Base-by-base conservation (phyloP, 2,113 vertebrate genomes). In the Sciurus niger region DNA sequence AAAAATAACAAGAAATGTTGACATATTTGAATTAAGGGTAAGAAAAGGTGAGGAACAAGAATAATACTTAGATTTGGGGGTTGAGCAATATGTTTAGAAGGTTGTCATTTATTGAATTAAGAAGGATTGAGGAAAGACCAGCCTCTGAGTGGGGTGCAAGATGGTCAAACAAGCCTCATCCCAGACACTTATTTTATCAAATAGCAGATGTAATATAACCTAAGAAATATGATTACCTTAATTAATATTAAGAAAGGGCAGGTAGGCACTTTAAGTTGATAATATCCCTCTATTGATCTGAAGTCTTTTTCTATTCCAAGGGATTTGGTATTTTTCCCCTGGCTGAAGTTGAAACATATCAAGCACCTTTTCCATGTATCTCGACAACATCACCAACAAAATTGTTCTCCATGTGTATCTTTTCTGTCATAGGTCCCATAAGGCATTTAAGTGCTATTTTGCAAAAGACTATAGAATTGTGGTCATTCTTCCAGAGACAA, bases 401-500 rank as follows among this genome's bases (percentile, higher is more conserved):
- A 74, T 20, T n/a, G 8, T 87, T 70, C 93, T 30, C 60, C 34
- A 24, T 60, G 20, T 28, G 13, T 11, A 37, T 58, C 43, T 37
- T 86, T 89, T 70, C 37, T 73, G 12, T 28, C 51, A 28, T 20
- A 63, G 30, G 51, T 74, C 53, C 32, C n/a, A 46, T 16, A 78
- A 78, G 84, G 22, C 78, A 58, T 28, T 51, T 72, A n/a, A 78
- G 70, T 80, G 30, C 53, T 84, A 24, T 88, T 83, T 92, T 78
- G 32, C 17, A 74, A 46, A 18, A 93, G 40, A 63, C 53, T 20
- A 30, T 37, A 18, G 6, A 78, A 85, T 13, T 40, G 32, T 55
- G 58, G 83, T 22, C 79, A 90, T 84, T 94, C 65, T 94, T 89
- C 70, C 51, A 72, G 2, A 91, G 78, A 86, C 53, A 95, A 74